Evolutionary conservation across 2,888 invertebrate genomes (phyloP), one percentile per base, ranked within the genome.

Genomic region (Erannis defoliaria): DNA sequence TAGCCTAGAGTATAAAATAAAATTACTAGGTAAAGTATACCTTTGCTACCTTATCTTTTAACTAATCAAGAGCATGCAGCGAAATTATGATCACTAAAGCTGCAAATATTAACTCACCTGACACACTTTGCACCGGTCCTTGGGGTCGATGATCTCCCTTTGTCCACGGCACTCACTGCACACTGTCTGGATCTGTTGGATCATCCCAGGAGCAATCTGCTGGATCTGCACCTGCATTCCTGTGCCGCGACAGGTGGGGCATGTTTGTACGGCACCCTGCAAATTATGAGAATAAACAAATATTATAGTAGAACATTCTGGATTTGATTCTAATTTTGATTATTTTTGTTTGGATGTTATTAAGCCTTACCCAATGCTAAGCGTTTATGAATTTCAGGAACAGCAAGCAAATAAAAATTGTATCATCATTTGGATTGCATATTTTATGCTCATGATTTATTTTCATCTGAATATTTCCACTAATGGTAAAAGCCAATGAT

Each of bases 81-180:
- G 16, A 16, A 6, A 35, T n/a, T 2, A 9, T 16, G 14, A 8
- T 8, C 8, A 16, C 6, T 1, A 6, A 5, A 37, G 1, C 4
- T 37, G n/a, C 4, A 12, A 40, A 21, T 6, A 40, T 21, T 12
- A 9, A 2, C 21, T 31, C 1, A 93, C 93, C 87, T 95, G 95
- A 84, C 99, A 99, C 62, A 95, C 94, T 92, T 98, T 99, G 94
- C 99, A 99, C 61, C 98, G 95, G 85, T 99, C 98, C 81, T 98
- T 98, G 5, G 97, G 95, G 74, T 96, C 96, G 74, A 98, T 97
- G 61, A 96, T 94, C 85, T 97, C 97, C 43, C 98, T 96, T 71
- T 96, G 95, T 3, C 99, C 99, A 55, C 95, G 94, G 84, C 99
- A 99, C 54, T 98, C 97, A 0, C 93, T 87, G 87, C 99, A 99